Evolutionary conservation across 1,140 invertebrate genomes (phyloP), one percentile per base, ranked within the genome.

Genomic region (Acromyrmex charruanus): DNA sequence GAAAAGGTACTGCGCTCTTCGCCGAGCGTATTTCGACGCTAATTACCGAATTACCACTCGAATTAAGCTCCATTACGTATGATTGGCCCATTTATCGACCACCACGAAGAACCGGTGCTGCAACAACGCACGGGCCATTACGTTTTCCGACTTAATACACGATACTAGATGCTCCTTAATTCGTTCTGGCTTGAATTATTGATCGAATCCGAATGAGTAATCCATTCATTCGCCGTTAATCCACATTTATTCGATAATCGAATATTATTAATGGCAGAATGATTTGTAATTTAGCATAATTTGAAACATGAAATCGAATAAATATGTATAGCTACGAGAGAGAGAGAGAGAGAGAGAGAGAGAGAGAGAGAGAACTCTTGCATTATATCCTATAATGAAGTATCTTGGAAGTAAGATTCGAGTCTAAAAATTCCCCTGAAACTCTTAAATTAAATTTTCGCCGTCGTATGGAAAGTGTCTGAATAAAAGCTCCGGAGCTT

Each of bases 41-140:
- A 84, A 84, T 84, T 84, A 74, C 69, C 69, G 80, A 84, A 84
- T 84, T 84, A 84, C 80, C 68, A 74, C 80, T 84, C 80, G 69
- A 84, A 84, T 84, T 84, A 84, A 84, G 80, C 58, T 28, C 80
- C 80, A 84, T 84, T 84, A 84, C 39, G 39, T 84, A 84, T 84
- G 80, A 84, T 84, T 84, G 80, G 69, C 80, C 80, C 80, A 84
- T 44, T 84, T 84, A 84, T 84, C 80, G 80, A 82, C 39, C 80
- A 39, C 25, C 55, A 1, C 39, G 80, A 74, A 59, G 68, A 84
- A 84, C 53, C 80, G 53, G 16, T 51, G 69, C 12, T 25, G 44
- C 80, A 69, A 75, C 80, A 75, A 84, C 55, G 55, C 59, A 39
- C 75, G 77, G 28, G 12, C 69, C 69, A 84, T 74, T 75, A 84